Evolutionary conservation across 23 tunicate species (phyloP).

Genomic region (Halocynthia roretzi): DNA sequence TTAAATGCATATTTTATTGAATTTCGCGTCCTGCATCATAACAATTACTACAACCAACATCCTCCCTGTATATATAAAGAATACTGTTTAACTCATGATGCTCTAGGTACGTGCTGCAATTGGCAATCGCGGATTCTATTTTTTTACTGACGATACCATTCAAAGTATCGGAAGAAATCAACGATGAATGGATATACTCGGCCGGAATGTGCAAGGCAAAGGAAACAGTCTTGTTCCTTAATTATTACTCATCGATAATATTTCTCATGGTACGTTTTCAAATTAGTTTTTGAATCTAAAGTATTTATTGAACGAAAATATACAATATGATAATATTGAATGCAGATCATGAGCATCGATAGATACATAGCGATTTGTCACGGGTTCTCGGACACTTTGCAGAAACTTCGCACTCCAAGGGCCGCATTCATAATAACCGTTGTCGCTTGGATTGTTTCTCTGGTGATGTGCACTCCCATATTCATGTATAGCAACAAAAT

Average conservation of each 20-base stretch:
- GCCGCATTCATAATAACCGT: constrained; percentile 35
- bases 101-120: constrained; percentile 47
- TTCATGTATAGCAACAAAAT: constrained; percentile 46
- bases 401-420: constrained; percentile 29
- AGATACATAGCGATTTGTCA: constrained; percentile 89
- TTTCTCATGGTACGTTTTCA: constrained; percentile 41
- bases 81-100: too few relatives aligned
- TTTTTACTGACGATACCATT: constrained; percentile 44
- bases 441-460: constrained; percentile 33
- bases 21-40: too few relatives aligned
- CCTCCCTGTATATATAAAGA: too few relatives aligned
- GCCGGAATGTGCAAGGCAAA: constrained; percentile 52
- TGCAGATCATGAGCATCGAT: constrained; percentile 83
- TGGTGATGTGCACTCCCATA: constrained; percentile 64
- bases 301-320: too few relatives aligned
- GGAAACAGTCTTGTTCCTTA: constrained; percentile 36
- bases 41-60: too few relatives aligned
- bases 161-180: constrained; percentile 24
- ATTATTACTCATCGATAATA: constrained; percentile 44
- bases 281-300: too few relatives aligned
- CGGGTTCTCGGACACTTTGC: constrained; percentile 31
- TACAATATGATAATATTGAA: too few relatives aligned
- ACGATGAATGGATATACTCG: constrained; percentile 29
- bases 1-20: too few relatives aligned
- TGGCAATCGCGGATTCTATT: constrained; percentile 45